Base-by-base conservation (phyloP, 2,797 vertebrate species). In the Coracias cyanogaster region DNA sequence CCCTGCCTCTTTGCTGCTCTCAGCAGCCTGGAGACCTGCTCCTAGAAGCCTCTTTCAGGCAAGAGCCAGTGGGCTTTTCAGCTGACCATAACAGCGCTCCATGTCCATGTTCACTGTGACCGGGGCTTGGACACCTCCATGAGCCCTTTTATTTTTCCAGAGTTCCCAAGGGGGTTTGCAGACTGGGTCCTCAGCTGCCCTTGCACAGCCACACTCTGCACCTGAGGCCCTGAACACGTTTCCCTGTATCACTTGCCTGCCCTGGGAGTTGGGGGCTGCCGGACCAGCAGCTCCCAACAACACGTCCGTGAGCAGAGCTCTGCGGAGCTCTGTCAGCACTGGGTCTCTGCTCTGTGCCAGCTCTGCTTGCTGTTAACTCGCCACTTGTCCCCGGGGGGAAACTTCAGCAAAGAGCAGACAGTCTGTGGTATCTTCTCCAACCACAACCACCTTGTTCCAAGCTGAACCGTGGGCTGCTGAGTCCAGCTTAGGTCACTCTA, bases 251-350 rank as follows among this genome's bases (percentile, higher is more conserved):
- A 0, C 26, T 35, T 4, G 0, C 41, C 35, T 24, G 55, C 62
- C 28, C 8, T n/a, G 31, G 51, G 24, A 8, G 5, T 13, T 1
- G 1, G 70, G 31, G 25, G 28, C 41, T 49, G 62, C 49, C 17
- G 57, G 70, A 33, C 26, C 8, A 3, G 35, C 9, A 54, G 61
- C 3, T n/a, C 35, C 54, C 76, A 41, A 35, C 22, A 52, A 24
- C 3, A 0, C 5, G 16, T 17, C 35, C 7, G 0, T 20, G 46
- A 66, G 64, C 64, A 76, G 64, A 62, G 58, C 28, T 60, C 22
- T 1, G 2, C 6, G 25, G 20, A 74, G 51, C 62, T 62, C 35
- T 31, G 1, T 8, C 3, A 24, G 39, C 2, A 1, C 16, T 5
- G 33, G 7, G 29, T 35, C 37, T 16, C 28, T 57, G 24, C 39